Base-by-base conservation (phyloP, 2,888 invertebrate species). In the Oscheius myriophilus region DNA sequence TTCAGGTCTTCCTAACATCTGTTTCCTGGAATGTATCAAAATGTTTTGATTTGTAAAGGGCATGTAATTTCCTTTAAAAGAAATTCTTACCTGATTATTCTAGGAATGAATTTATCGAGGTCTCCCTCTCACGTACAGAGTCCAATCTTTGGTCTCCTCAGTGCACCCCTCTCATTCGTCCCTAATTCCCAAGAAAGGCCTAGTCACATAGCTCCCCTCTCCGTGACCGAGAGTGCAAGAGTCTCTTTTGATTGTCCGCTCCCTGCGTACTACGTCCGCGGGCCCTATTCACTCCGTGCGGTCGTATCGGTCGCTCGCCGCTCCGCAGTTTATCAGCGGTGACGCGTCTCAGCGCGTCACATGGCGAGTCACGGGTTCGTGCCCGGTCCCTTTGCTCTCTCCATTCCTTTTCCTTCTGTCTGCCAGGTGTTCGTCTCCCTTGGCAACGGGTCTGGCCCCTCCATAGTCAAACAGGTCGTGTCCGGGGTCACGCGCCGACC, bases 401-500 rank as follows among this genome's bases (percentile, higher is more conserved):
- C 18, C 9, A 11, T 25, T 21, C 25, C 53, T 6, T 49, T 21
- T 18, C 21, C 49, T n/a, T 7, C 18, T 16, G 41, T 42, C 57
- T 41, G 41, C 49, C 61, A 26, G 25, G 21, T 43, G 33, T 33
- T 33, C 33, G 33, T 33, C 33, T 33, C 33, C 33, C 33, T 33
- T 33, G 33, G 33, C 33, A 33, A 33, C 33, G 33, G 33, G 33
- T 33, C 4, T 33, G 33, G n/a, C n/a, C 59, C 26, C 25, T 18
- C n/a, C 61, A 14, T 16, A 21, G 46, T 33, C 46, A 45, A 61
- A 46, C 61, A 57, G 57, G 57, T 57, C 41, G 57, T 42, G 18
- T n/a, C 57, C 58, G 46, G 61, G 61, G 61, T 61, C 61, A 61
- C 46, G 61, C 61, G 61, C 25, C 61, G 61, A 61, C 61, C 61